phyloP scores from a whole-genome alignment of 1,140 invertebrate genomes.

The Varroa destructor region DNA sequence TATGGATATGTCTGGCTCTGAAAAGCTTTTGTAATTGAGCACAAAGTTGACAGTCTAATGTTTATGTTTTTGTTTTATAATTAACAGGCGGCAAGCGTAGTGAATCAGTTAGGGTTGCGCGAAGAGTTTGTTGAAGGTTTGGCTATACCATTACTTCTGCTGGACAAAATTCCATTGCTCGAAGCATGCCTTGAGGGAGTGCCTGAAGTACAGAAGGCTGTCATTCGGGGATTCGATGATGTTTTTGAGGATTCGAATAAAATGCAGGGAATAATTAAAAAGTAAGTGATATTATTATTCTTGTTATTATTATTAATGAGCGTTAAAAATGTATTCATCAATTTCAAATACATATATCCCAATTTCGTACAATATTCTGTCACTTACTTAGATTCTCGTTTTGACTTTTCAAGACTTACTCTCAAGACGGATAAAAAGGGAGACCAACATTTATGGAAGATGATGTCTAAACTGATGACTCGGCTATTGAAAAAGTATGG shows the following conservation, averaged over 20 bases:
- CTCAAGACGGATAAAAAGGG: slow-evolving; percentile 4
- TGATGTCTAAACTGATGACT: slow-evolving; percentile 12
- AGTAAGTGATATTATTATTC: not conserved
- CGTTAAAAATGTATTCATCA: too few species aligned
- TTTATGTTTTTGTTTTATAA: too few species aligned
- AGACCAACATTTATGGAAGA: slow-evolving; percentile 5
- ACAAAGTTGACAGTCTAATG: too few species aligned
- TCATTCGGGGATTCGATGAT: not conserved
- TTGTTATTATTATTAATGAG: too few species aligned
- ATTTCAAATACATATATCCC: too few species aligned
- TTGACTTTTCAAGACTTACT: not conserved
- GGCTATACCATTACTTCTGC: slow-evolving; percentile 2
- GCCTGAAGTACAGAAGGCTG: not conserved
- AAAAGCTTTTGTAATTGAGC: too few species aligned
- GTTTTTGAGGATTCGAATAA: not conserved
- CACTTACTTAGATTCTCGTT: too few species aligned
- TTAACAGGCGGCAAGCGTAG: not conserved
- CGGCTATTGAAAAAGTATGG: slow-evolving; percentile 10
- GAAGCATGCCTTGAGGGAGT: not conserved
- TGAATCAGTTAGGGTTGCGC: not conserved
- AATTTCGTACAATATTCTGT: too few species aligned
- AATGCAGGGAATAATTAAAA: not conserved
- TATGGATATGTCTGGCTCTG: too few species aligned
- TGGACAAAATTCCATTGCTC: not conserved
- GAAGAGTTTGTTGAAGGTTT: slow-evolving; percentile 7